Evolutionary conservation across 2,888 invertebrate genomes (phyloP).

Genomic region (Lampropteryx suffumata): DNA sequence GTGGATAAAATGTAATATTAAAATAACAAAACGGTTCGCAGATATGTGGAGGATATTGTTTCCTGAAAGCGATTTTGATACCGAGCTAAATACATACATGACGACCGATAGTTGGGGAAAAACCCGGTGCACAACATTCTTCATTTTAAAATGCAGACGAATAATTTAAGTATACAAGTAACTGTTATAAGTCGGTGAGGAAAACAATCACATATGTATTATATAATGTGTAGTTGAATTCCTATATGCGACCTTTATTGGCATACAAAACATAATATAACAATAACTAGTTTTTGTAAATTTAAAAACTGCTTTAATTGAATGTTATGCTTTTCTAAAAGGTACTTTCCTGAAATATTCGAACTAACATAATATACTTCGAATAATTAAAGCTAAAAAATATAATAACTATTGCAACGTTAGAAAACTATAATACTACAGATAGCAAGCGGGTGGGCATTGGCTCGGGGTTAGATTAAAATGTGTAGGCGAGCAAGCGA

Average conservation of each 20-base stretch:
- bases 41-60: conserved; percentile 47
- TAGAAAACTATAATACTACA: no score
- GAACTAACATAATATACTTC: no score
- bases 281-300: no score
- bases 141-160: conserved; percentile 26
- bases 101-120: conserved; percentile 41
- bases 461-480: conserved; percentile 44
- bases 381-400: no score
- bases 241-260: conserved; percentile 21
- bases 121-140: conserved; percentile 35
- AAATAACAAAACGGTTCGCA: conserved; percentile 39
- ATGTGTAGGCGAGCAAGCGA: conserved; percentile 50
- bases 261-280: not conserved
- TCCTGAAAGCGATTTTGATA: conserved; percentile 53
- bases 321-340: no score
- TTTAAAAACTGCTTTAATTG: no score
- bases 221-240: conserved; percentile 14
- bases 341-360: no score
- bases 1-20: conserved; percentile 31
- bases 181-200: conserved; percentile 15
- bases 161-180: conserved; percentile 1
- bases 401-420: no score
- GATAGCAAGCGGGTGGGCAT: conserved; percentile 32
- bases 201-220: conserved; percentile 20
- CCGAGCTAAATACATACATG: conserved; percentile 52